Base-by-base conservation (phyloP, 2,113 vertebrate genomes). In the Semicossyphus pulcher region DNA sequence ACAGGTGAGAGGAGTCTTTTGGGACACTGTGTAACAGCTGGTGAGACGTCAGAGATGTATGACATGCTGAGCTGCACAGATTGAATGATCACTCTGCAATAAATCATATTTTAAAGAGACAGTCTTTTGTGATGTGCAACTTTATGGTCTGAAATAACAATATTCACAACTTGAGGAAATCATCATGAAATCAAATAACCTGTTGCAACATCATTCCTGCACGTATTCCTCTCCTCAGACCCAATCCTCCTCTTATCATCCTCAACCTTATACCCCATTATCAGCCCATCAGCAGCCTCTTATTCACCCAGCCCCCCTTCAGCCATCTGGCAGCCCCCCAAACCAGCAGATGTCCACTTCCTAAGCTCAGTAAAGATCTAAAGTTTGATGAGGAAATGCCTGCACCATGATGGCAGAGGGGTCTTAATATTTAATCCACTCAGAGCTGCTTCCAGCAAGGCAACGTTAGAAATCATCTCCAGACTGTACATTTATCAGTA, bases 1-100 rank as follows among this genome's bases (percentile, higher is more conserved):
- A 8, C 96, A 99, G 98, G 98, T 99, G 83, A 88, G 88, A 52
- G 12, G 7, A 58, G 52, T 23, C 25, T n/a, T 26, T 14, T 1
- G 28, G 29, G 16, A 81, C 51, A 21, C 16, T 10, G 48, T 79
- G 52, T 70, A 16, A 68, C 26, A 47, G 28, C 60, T 37, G 58
- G 20, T 16, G 7, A 52, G 34, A 56, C 1, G 18, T 42, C 20
- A 42, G 6, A 36, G 56, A 78, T 58, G 29, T 16, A n/a, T 78
- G n/a, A 51, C 34, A 45, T 64, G 21, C 31, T 71, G 18, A 31
- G 34, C 12, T 56, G 29, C 49, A 34, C 9, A 32, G 34, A 34
- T 48, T 34, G 34, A 69, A 53, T 34, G 18, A 63, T 53, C 15
- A 51, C 32, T 6, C 0, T 4, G 28, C 7, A 21, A 9, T 10